Conservation (phyloP, 2,888 invertebrate genomes). For the Himalopsyche kuldschensis region DNA sequence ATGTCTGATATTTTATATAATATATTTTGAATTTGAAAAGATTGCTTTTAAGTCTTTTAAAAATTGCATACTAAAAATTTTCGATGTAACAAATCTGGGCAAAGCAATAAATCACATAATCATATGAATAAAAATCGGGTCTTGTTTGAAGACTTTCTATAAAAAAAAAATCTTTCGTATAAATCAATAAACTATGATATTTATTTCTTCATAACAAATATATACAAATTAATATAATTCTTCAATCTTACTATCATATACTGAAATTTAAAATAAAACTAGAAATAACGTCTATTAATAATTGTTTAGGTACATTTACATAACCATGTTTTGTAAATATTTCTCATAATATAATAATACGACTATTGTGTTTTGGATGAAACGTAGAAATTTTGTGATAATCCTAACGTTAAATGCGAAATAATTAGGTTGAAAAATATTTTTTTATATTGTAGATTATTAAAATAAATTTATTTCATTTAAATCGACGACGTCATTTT, state of each 20-base stretch:
- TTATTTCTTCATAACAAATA: neutral
- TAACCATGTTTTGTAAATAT: slow-evolving; percentile 14
- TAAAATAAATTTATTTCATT: neutral
- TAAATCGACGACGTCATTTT: too few species aligned
- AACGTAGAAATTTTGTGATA: slow-evolving; percentile 28
- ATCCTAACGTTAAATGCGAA: neutral
- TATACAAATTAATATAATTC: neutral
- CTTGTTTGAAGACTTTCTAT: too few species aligned
- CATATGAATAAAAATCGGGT: too few species aligned
- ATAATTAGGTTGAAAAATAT: slow-evolving; percentile 4
- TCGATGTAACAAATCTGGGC: too few species aligned
- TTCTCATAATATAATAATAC: neutral
- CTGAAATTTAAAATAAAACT: neutral
- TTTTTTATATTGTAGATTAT: slow-evolving; percentile 1
- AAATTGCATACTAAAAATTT: too few species aligned
- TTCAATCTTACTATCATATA: neutral
- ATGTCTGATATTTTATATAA: too few species aligned
- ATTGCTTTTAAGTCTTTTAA: too few species aligned
- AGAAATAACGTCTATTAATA: slow-evolving; percentile 4
- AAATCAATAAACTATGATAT: too few species aligned
- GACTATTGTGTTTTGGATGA: slow-evolving; percentile 1
- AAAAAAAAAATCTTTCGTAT: too few species aligned
- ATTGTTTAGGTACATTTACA: slow-evolving; percentile 5
- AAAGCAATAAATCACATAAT: too few species aligned
- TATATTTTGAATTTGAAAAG: too few species aligned